Evolutionary conservation across 2,113 vertebrate species (phyloP).

Genomic region (Butastur rufipennis): DNA sequence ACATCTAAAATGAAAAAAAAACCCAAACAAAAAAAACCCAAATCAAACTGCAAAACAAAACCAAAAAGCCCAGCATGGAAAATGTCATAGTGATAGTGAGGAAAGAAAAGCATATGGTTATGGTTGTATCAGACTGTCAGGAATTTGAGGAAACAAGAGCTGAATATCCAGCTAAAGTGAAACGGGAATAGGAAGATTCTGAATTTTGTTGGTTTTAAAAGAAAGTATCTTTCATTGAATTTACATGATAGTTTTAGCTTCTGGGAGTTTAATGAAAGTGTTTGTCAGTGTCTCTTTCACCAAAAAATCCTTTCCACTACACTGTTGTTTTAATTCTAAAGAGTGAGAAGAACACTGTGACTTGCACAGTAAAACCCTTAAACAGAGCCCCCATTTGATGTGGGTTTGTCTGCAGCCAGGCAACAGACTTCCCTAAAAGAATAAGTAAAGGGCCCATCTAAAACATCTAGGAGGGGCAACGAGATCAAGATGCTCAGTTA

Average conservation of each 20-base stretch:
- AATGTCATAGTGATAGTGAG: neutral
- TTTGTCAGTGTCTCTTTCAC: neutral
- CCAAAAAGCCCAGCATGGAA: neutral
- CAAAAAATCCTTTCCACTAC: neutral
- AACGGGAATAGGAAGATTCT: neutral
- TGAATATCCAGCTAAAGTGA: neutral
- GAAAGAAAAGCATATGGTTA: neutral
- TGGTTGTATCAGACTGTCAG: neutral
- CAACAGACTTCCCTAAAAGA: neutral
- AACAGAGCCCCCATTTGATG: neutral
- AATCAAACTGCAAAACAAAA: neutral
- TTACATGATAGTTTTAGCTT: neutral
- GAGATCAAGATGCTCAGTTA: neutral
- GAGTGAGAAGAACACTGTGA: neutral
- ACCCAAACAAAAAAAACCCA: too few relatives aligned
- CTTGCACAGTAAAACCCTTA: neutral
- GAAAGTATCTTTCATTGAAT: neutral
- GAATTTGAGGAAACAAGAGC: neutral
- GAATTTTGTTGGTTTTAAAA: neutral
- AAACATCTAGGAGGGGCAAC: neutral
- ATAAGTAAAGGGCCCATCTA: neutral
- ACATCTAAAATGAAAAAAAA: neutral
- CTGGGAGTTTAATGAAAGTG: neutral
- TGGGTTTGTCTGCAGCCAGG: neutral
- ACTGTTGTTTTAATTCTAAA: neutral